Percentiles rank a stretch among this genome's conserved stretches.
Conservation (phyloP, 2,888 invertebrate species). For the Orchesellides sinensis region DNA sequence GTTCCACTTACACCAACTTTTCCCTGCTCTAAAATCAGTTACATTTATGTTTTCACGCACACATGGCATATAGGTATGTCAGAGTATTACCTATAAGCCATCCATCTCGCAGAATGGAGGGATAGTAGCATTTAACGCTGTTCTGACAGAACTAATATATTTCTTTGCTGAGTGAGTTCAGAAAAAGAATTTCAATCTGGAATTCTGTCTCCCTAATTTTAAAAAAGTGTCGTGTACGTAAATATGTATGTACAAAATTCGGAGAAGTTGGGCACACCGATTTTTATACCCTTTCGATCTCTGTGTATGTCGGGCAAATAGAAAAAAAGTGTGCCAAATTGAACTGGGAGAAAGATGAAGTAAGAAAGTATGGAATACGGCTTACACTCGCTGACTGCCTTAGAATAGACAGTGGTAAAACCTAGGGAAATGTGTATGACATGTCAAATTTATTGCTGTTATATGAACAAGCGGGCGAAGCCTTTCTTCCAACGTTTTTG, state of each 20-base stretch:
- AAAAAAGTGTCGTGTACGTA: not conserved
- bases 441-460: slow-evolving; percentile 49
- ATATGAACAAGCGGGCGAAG: slow-evolving; percentile 24
- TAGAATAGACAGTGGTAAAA: slow-evolving; percentile 35
- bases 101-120: too few species aligned
- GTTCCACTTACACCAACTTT: too few species aligned
- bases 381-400: slow-evolving; percentile 5
- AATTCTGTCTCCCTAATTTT: slow-evolving; percentile 26
- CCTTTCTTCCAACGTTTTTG: too few species aligned
- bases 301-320: slow-evolving; percentile 36
- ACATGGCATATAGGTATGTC: too few species aligned
- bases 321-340: slow-evolving; percentile 53
- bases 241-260: not conserved
- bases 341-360: slow-evolving; percentile 14
- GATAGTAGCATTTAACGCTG: too few species aligned
- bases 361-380: not conserved
- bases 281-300: slow-evolving; percentile 26
- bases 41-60: too few species aligned
- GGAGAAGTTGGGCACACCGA: not conserved
- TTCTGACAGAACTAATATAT: too few species aligned
- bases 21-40: too few species aligned
- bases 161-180: slow-evolving; percentile 27
- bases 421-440: slow-evolving; percentile 42
- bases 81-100: too few species aligned
- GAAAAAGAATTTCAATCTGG: slow-evolving; percentile 46